Evolutionary conservation across 2,888 invertebrate species (phyloP), one percentile per base, ranked within the genome.

Genomic region (Hypomecis punctinalis): DNA sequence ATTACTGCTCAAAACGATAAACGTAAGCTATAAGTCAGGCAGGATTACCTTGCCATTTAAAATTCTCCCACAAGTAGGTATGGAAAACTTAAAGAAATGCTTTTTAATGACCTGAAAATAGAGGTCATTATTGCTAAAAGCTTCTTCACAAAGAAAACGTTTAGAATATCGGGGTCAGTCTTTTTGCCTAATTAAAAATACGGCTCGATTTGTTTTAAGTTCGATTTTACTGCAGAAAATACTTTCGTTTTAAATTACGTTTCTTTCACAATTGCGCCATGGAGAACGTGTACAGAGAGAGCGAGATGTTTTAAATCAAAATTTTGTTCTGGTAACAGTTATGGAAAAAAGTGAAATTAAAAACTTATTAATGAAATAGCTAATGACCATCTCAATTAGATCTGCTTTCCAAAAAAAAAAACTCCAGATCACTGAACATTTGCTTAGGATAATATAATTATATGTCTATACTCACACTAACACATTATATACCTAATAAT

Each of bases 201-300:
- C 80, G 72, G 76, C 80, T 81, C 79, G 80, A 86, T 86, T 86
- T 82, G 79, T 81, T 75, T 70, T 66, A 57, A 69, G 63, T 72
- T 67, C 71, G 53, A 72, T 81, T 81, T 84, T 82, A 79, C 78
- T 75, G 74, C 55, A 57, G 48, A 48, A 58, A 53, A 58, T 48
- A 33, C 54, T 58, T 54, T 54, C 48, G 48, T 48, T 58, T 63
- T 43, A 58, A 58, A 58, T 63, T 48, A 58, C 39, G 47, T 43
- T 45, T 35, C 13, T 9, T 55, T 53, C 36, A 42, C 43, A 43
- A 43, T 36, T 42, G 37, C 5, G 3, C 37, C 42, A 59, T 6
- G 42, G 55, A 55, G 35, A 23, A 35, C 43, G 43, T 45, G 48
- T 13, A 36, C 45, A 55, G 35, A 59, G 6, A n/a, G 33, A 7